These are phyloP conservation scores for Leistus spinibarbis DNA, from an alignment of 2,888 invertebrate genomes.

Conservation along the genomic window DNA sequence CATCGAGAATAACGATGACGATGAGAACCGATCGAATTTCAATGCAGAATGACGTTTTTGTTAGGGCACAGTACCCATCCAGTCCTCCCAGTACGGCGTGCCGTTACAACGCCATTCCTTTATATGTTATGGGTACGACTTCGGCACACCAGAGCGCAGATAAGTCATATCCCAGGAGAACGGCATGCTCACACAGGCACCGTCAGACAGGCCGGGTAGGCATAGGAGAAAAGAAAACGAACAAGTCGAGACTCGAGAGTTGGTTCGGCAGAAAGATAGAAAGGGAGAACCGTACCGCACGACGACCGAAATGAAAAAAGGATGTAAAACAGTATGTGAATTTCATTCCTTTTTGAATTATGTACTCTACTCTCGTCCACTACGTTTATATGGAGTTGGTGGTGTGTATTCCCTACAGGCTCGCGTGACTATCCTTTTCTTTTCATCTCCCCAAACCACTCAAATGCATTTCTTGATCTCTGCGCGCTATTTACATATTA, in stretches of 20 bases:
- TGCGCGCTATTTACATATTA: constrained; percentile 33
- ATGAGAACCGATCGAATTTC: neutral
- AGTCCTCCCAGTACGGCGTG: neutral
- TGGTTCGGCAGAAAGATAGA: neutral
- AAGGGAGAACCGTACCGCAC: constrained; percentile 2
- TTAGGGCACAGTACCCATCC: neutral
- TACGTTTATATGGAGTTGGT: constrained; percentile 47
- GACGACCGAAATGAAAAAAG: constrained; percentile 30
- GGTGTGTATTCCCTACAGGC: neutral
- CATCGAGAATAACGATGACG: neutral
- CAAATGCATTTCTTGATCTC: constrained; percentile 30
- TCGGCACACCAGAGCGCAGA: constrained; percentile 6
- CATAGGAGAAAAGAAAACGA: neutral
- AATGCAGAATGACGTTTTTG: neutral
- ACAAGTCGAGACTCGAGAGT: neutral
- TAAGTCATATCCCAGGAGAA: constrained; percentile 28
- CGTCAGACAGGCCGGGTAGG: neutral
- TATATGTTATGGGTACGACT: constrained; percentile 15
- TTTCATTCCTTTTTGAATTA: constrained; percentile 46
- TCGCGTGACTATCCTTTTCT: constrained; percentile 10
- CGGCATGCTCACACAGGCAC: neutral
- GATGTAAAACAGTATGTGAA: constrained; percentile 40
- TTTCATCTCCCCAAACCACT: neutral
- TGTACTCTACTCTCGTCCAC: constrained; percentile 47
- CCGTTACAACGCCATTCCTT: neutral